phyloP scores from a whole-genome alignment of 2,113 vertebrate genomes.

The Mohoua ochrocephala region DNA sequence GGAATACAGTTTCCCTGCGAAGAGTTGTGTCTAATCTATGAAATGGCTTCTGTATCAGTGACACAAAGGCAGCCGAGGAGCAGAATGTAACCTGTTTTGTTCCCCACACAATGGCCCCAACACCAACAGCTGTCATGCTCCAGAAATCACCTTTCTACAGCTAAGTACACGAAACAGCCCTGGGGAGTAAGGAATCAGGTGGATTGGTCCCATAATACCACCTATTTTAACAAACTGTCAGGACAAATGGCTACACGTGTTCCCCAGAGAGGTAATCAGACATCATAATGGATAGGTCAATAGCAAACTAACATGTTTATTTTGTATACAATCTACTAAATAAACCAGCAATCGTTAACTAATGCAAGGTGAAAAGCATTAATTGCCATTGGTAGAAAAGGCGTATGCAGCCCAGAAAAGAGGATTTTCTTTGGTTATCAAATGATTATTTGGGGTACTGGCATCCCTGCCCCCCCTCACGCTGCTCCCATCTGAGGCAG shows the following conservation, averaged over 20 bases:
- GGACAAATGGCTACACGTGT: conserved; percentile 44
- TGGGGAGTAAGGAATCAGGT: conserved; percentile 62
- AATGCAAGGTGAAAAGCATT: background rate
- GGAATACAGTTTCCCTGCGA: conserved; percentile 29
- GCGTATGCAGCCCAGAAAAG: background rate
- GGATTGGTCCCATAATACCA: conserved; percentile 48
- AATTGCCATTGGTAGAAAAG: background rate
- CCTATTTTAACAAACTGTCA: conserved; percentile 55
- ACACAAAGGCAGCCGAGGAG: conserved; percentile 45
- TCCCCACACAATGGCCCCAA: conserved; percentile 62
- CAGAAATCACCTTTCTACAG: conserved; percentile 70
- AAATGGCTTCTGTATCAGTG: conserved; percentile 51
- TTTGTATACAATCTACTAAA: conserved; percentile 55
- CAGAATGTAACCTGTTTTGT: conserved; percentile 56
- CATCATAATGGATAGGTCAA: conserved; percentile 41
- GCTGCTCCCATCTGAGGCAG: background rate
- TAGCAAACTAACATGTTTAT: conserved; percentile 40
- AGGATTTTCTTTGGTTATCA: background rate
- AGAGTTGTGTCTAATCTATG: conserved; percentile 52
- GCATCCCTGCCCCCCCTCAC: no score
- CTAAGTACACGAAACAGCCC: conserved; percentile 55
- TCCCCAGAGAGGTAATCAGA: conserved; percentile 44
- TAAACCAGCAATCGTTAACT: conserved; percentile 44
- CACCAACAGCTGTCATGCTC: conserved; percentile 71
- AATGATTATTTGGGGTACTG: background rate